Evolutionary conservation across 2,888 invertebrate genomes (phyloP).

Genomic region (Heliconius hortense): DNA sequence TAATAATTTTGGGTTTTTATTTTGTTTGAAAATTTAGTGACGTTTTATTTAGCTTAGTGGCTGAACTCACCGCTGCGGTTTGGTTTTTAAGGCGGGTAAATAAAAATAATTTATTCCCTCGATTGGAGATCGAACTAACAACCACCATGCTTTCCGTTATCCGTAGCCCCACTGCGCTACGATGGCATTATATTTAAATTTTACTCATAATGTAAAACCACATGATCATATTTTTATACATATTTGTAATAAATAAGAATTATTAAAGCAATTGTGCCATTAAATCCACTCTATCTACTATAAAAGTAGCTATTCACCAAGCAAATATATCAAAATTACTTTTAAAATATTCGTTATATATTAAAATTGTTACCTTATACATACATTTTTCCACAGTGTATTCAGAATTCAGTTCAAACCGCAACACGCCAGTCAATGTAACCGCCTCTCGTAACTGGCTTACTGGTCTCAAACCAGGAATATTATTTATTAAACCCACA

Average conservation of each 20-base stretch:
- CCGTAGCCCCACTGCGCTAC: no score
- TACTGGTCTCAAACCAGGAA: conserved; percentile 15
- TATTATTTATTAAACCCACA: conserved; percentile 23
- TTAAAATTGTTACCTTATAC: not conserved
- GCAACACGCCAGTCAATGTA: conserved; percentile 22
- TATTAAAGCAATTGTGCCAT: not conserved
- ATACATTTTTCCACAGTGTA: conserved; percentile 19
- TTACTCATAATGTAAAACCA: not conserved
- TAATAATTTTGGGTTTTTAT: not conserved
- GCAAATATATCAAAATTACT: no score
- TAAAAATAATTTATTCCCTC: no score
- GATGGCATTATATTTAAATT: no score
- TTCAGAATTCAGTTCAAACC: conserved; percentile 25
- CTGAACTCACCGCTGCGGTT: no score
- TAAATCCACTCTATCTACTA: no score
- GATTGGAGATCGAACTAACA: no score
- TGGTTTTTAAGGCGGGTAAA: no score
- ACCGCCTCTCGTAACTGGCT: conserved; percentile 27
- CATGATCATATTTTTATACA: not conserved
- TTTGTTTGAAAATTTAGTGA: not conserved
- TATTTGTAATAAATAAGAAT: not conserved
- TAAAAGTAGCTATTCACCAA: no score
- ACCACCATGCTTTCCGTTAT: no score
- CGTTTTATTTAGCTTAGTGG: not conserved
- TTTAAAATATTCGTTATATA: not conserved